Evolutionary conservation across 92 coral and sea anemone species (phyloP), one percentile per base, ranked within the genome.

Genomic region (Virgularia gustaviana): DNA sequence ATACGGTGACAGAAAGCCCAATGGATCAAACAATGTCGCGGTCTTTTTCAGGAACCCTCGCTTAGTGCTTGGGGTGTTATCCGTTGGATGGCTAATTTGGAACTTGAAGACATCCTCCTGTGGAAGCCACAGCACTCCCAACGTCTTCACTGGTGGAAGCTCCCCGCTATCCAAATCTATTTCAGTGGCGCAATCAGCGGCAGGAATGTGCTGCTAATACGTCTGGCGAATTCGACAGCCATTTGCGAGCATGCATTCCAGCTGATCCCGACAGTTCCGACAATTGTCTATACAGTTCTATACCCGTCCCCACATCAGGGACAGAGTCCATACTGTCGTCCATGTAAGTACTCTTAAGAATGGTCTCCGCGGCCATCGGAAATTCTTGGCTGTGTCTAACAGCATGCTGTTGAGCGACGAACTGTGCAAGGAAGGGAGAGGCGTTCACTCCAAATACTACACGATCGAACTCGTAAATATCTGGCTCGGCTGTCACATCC

Each of bases 271-370:
- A 79, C 24, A 84, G 19, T 27, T 65, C 18, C n/a, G 51, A 70
- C 59, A 80, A 70, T 56, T 80, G 79, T 19, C 43, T 45, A 55
- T 71, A 63, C 59, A 85, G 42, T 36, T 76, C 72, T 9, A 85
- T 62, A 18, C 75, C 83, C 6, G 70, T 71, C 22, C 62, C 22
- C 18, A 45, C 67, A 53, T 85, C 83, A 9, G 68, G 51, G 34
- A 74, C 79, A 0, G 85, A 84, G 68, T 84, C 85, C 85, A 84
- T 79, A 75, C 86, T 81, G 71, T 85, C 83, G 57, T 80, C 83
- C 87, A 71, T 73, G 70, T 84, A 74, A 1, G 68, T 75, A 18
- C 78, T 58, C 49, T 85, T 63, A 44, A 85, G 52, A 51, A 83
- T 53, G 19, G 81, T 83, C 44, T 79, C 88, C 10, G 77, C 84